Conservation (phyloP, 1,140 invertebrate species). For the Venustaconcha ellipsiformis region DNA sequence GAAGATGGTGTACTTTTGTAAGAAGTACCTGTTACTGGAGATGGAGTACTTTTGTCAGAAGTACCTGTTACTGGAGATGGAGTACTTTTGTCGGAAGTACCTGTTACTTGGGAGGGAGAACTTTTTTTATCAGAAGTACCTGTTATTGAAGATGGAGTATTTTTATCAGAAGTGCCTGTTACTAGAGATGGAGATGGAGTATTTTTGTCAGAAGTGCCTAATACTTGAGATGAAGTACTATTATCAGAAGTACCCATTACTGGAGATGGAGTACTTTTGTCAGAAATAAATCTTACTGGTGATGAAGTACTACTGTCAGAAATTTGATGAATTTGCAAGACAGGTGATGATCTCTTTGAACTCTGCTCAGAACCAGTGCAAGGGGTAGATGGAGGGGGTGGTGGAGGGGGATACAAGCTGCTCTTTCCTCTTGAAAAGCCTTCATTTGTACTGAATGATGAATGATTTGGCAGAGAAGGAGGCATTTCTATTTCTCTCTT, state of each 20-base stretch:
- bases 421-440: not conserved
- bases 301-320: not conserved
- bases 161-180: not conserved
- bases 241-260: constrained; percentile 1
- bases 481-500: constrained; percentile 19
- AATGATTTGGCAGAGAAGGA: constrained; percentile 1
- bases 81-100: not conserved
- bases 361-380: constrained; percentile 17
- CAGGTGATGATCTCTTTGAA: not conserved
- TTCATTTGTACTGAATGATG: not conserved
- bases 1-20: not conserved
- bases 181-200: not conserved
- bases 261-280: not conserved
- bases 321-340: not conserved
- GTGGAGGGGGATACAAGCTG: constrained; percentile 9
- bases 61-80: not conserved
- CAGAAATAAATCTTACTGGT: not conserved
- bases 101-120: too few species aligned
- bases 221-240: not conserved
- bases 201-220: not conserved
- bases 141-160: not conserved
- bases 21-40: not conserved
- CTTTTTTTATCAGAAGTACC: not conserved
- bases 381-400: constrained; percentile 26
- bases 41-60: not conserved